Conservation (phyloP, 2,888 invertebrate species). For the Athalia rosae region DNA sequence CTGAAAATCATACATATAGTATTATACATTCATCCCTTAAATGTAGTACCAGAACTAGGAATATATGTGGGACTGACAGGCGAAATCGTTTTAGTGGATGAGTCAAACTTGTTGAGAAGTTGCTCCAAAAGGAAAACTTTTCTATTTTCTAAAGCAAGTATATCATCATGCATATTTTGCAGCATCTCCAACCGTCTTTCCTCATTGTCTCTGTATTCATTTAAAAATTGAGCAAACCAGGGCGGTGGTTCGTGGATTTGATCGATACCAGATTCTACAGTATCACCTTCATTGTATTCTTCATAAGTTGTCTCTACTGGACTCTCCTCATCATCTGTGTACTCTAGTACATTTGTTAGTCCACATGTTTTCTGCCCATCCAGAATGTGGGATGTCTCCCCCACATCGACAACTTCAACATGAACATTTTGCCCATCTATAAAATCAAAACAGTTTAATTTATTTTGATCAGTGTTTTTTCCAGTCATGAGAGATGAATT, state of each 20-base stretch:
- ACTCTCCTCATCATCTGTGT: conserved; percentile 27
- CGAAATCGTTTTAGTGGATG: not conserved
- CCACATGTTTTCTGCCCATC: conserved; percentile 44
- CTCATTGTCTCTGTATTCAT: conserved; percentile 49
- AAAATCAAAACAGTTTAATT: not conserved
- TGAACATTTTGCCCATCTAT: conserved; percentile 49
- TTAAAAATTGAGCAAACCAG: conserved; percentile 50
- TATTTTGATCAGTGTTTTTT: not conserved
- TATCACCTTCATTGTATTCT: conserved; percentile 30
- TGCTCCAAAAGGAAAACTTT: conserved; percentile 19
- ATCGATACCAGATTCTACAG: conserved; percentile 24
- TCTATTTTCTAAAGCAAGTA: conserved; percentile 36
- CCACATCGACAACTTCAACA: conserved; percentile 50
- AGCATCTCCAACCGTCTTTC: conserved; percentile 35
- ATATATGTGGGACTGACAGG: not conserved
- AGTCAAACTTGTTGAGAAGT: conserved; percentile 24
- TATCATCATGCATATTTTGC: conserved; percentile 37
- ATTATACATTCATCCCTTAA: not conserved
- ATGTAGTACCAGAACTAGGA: conserved; percentile 3
- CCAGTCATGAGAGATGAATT: not conserved
- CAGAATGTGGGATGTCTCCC: conserved; percentile 44
- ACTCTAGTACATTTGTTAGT: not conserved
- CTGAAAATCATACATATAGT: no score
- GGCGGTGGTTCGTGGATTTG: conserved; percentile 45
- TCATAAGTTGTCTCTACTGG: conserved; percentile 18